phyloP scores from a whole-genome alignment of 2,113 vertebrate genomes.

The Nannospalax galili region DNA sequence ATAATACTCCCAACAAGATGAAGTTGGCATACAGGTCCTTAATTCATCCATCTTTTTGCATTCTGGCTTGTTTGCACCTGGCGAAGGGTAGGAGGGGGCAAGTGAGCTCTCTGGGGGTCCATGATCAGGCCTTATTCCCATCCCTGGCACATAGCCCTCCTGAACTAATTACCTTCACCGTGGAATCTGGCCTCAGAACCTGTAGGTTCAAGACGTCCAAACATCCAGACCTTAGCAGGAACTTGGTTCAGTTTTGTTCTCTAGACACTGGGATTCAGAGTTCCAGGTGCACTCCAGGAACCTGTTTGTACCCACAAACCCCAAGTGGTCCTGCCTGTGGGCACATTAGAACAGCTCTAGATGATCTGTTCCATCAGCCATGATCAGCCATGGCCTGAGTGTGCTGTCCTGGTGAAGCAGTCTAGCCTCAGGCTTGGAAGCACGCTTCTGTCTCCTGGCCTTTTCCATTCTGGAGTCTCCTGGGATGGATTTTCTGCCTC shows the following conservation, averaged over 20 bases:
- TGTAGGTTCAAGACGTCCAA: background rate
- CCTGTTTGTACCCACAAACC: background rate
- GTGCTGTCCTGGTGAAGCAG: background rate
- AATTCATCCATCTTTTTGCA: background rate
- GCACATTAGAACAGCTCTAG: too few relatives aligned
- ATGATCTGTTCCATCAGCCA: fast-evolving
- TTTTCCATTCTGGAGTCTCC: background rate
- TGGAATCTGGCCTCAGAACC: background rate
- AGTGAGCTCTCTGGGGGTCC: background rate
- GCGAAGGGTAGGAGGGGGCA: too few relatives aligned
- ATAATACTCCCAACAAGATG: background rate
- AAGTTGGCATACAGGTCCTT: background rate
- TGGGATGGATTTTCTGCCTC: conserved; percentile 41
- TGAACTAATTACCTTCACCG: background rate
- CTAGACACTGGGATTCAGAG: background rate
- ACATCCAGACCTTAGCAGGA: background rate
- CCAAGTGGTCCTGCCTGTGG: fast-evolving
- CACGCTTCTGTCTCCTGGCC: conserved; percentile 25
- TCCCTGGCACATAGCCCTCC: background rate
- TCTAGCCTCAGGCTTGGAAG: background rate
- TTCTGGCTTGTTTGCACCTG: background rate
- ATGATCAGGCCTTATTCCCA: background rate
- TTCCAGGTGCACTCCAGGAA: background rate
- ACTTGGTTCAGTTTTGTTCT: background rate
- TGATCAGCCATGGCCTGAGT: too few relatives aligned